A percentile compares a stretch with the other conserved stretches of the same genome.
Evolutionary conservation across 2,888 invertebrate species (phyloP).

Genomic region (Drosophila emarginata): DNA sequence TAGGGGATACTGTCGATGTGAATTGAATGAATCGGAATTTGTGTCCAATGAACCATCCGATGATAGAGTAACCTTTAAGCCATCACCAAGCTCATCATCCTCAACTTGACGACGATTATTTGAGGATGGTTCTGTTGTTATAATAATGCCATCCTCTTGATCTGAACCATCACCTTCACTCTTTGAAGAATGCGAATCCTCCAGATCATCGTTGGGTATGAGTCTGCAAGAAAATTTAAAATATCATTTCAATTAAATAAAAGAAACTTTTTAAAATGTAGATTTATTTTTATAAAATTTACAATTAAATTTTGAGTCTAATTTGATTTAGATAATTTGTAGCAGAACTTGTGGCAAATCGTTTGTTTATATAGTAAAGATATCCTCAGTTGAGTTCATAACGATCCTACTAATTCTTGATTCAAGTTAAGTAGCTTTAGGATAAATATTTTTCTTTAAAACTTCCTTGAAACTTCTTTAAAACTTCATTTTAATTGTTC

Average conservation of each 20-base stretch:
- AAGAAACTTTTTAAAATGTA: too few relatives aligned
- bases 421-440: too few relatives aligned
- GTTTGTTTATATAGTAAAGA: neutral
- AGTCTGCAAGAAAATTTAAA: slow-evolving; percentile 84
- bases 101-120: slow-evolving; percentile 77
- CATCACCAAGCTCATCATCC: slow-evolving; percentile 83
- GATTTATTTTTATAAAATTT: too few relatives aligned
- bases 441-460: too few relatives aligned
- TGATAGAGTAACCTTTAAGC: slow-evolving; percentile 79
- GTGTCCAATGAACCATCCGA: slow-evolving; percentile 80
- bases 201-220: slow-evolving; percentile 92
- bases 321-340: neutral
- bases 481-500: too few relatives aligned
- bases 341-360: too few relatives aligned
- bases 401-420: too few relatives aligned
- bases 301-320: too few relatives aligned
- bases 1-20: slow-evolving; percentile 78
- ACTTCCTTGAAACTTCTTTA: too few relatives aligned
- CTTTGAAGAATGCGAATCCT: slow-evolving; percentile 90
- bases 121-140: neutral
- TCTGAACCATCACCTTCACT: slow-evolving; percentile 88
- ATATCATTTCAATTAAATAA: too few relatives aligned
- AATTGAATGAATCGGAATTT: slow-evolving; percentile 76
- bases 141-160: slow-evolving; percentile 84
- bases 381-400: too few relatives aligned